Percentiles rank a stretch among this genome's conserved stretches.
These are phyloP conservation scores for Hydrotaea diabolus DNA, from an alignment of 2,888 invertebrate species.

Conservation along the genomic window DNA sequence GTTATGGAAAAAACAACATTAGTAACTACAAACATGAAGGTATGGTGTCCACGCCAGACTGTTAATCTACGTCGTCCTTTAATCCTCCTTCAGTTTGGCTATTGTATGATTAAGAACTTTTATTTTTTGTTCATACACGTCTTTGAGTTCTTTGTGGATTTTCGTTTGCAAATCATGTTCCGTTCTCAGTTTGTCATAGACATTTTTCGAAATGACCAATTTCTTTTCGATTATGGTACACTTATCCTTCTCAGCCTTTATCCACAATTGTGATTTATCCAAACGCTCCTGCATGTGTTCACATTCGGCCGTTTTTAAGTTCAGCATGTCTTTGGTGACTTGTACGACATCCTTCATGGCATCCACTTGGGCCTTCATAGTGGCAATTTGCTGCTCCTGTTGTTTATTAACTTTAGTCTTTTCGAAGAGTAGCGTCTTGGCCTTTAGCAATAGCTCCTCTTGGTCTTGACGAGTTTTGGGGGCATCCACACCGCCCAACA, in stretches of 20 bases:
- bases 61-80: slow-evolving; percentile 7
- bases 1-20: neutral
- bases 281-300: slow-evolving; percentile 85
- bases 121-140: slow-evolving; percentile 86
- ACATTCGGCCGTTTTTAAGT: slow-evolving; percentile 89
- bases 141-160: slow-evolving; percentile 86
- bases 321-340: slow-evolving; percentile 90
- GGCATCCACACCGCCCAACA: slow-evolving; percentile 77
- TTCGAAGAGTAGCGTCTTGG: slow-evolving; percentile 87
- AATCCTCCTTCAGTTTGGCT: slow-evolving; percentile 70
- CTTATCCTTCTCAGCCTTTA: slow-evolving; percentile 87
- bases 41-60: neutral
- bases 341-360: slow-evolving; percentile 90
- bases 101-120: slow-evolving; percentile 72
- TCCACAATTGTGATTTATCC: slow-evolving; percentile 85
- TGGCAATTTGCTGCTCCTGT: slow-evolving; percentile 89
- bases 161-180: slow-evolving; percentile 90
- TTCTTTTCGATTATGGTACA: slow-evolving; percentile 86
- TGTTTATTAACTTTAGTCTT: slow-evolving; percentile 89
- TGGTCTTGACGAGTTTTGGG: slow-evolving; percentile 79
- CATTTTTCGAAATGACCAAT: slow-evolving; percentile 86
- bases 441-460: slow-evolving; percentile 83
- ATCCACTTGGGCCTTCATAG: slow-evolving; percentile 84
- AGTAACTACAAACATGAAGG: neutral
- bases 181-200: slow-evolving; percentile 88